Conservation (phyloP, 2,888 invertebrate genomes). For the Parnassius orleans region DNA sequence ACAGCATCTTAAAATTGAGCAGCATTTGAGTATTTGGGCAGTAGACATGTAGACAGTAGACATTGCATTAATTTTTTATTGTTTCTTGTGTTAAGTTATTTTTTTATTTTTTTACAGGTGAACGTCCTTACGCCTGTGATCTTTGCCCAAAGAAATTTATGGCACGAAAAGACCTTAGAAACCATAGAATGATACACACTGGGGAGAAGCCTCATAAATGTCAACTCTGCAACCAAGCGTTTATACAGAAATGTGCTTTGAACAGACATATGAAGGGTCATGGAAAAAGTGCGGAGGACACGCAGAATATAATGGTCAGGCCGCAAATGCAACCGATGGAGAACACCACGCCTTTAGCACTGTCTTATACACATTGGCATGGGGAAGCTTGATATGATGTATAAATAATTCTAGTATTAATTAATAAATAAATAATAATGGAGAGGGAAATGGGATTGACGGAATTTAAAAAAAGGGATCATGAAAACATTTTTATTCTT, state of each 20-base stretch:
- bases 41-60: too few relatives aligned
- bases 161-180: conserved; percentile 94
- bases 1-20: too few relatives aligned
- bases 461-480: too few relatives aligned
- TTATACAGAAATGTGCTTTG: conserved; percentile 95
- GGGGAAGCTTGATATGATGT: conserved; percentile 27
- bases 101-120: conserved; percentile 74
- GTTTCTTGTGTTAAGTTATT: too few relatives aligned
- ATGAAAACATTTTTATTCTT: too few relatives aligned
- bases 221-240: conserved; percentile 92
- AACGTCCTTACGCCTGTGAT: conserved; percentile 91
- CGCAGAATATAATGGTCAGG: conserved; percentile 28
- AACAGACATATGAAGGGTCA: conserved; percentile 93
- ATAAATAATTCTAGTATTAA: too few relatives aligned
- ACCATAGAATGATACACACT: conserved; percentile 94
- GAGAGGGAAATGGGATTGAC: too few relatives aligned
- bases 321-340: conserved; percentile 30
- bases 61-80: too few relatives aligned
- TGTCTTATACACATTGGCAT: conserved; percentile 35
- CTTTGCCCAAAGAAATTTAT: conserved; percentile 94
- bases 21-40: too few relatives aligned
- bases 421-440: background rate
- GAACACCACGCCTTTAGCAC: conserved; percentile 26
- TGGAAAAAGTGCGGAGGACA: conserved; percentile 39
- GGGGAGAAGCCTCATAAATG: conserved; percentile 96